phyloP scores from a whole-genome alignment of 1,140 invertebrate genomes.

The Stegodyphus dumicola region DNA sequence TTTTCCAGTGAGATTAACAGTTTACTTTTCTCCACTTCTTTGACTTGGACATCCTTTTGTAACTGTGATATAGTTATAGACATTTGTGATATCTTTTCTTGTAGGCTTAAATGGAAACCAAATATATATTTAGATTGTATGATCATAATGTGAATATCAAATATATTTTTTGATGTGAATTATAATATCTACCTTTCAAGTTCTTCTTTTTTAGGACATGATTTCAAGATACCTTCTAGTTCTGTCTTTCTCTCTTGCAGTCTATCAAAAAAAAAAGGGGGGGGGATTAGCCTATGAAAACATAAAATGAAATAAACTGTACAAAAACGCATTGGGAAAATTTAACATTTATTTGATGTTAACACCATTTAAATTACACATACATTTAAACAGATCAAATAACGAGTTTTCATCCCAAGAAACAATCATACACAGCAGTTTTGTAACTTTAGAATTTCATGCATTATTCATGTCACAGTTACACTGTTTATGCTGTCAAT shows the following conservation, averaged over 20 bases:
- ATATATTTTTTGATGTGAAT: not conserved
- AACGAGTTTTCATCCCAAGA: too few species aligned
- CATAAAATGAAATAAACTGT: too few species aligned
- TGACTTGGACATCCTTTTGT: constrained; percentile 11
- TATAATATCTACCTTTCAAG: constrained; percentile 61
- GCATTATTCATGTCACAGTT: too few species aligned
- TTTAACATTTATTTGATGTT: too few species aligned
- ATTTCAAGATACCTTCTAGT: constrained; percentile 57
- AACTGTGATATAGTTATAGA: not conserved
- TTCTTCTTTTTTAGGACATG: constrained; percentile 64
- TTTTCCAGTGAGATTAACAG: constrained; percentile 22
- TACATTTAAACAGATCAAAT: too few species aligned
- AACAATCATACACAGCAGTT: too few species aligned
- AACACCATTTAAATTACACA: too few species aligned
- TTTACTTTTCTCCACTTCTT: constrained; percentile 29
- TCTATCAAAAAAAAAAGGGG: not conserved
- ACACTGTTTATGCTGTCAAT: too few species aligned
- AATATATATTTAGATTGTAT: not conserved
- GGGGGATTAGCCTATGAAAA: too few species aligned
- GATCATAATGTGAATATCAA: not conserved
- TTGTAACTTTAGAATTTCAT: too few species aligned
- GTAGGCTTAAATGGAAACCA: constrained; percentile 19
- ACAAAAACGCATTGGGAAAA: too few species aligned
- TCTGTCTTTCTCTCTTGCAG: constrained; percentile 57
- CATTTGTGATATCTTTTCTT: constrained; percentile 17